Evolutionary conservation across 2,113 vertebrate genomes (phyloP), one percentile per base, ranked within the genome.

Genomic region (Gorsachius goisagi): DNA sequence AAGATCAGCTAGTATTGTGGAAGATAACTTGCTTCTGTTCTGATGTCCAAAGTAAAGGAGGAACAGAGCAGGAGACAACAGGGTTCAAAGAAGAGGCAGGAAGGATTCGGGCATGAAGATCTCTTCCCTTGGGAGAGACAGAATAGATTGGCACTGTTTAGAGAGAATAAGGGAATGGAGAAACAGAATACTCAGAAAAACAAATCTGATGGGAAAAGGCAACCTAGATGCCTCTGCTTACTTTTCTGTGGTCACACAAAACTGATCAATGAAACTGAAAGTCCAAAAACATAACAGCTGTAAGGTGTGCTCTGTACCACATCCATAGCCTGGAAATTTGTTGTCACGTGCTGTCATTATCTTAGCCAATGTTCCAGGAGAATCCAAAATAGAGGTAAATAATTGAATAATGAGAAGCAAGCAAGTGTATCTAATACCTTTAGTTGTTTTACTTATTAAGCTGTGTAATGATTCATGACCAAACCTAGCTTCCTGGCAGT

Each of bases 401-500:
- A 87, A 68, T 24, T 76, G 58, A 93, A 69, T 88, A 90, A 86
- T 69, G 32, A 71, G 73, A 50, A 86, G 27, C 60, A 90, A 68
- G 32, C 49, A 93, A 72, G 80, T 81, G 47, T 84, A 37, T 92
- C 80, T 93, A 81, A 86, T 84, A 28, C 10, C 27, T 92, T 91
- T 24, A 80, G 35, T 79, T 82, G 58, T 88, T 96, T 94, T 83
- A 85, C 33, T 83, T 80, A 47, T 37, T 93, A 89, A 88, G 20
- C 39, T 67, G 56, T 85, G 56, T 68, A 95, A 90, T 90, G 88
- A 81, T 93, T 93, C 73, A 62, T 75, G 83, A 68, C 69, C 39
- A 60, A 88, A 81, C 67, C 21, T 82, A 86, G 88, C 76, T 93
- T 77, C 80, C 90, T 94, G 80, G 52, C 80, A 94, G 22, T 45